These are phyloP conservation scores for Sarcophaga peregrina DNA, from an alignment of 1,140 invertebrate genomes.

Conservation along the genomic window DNA sequence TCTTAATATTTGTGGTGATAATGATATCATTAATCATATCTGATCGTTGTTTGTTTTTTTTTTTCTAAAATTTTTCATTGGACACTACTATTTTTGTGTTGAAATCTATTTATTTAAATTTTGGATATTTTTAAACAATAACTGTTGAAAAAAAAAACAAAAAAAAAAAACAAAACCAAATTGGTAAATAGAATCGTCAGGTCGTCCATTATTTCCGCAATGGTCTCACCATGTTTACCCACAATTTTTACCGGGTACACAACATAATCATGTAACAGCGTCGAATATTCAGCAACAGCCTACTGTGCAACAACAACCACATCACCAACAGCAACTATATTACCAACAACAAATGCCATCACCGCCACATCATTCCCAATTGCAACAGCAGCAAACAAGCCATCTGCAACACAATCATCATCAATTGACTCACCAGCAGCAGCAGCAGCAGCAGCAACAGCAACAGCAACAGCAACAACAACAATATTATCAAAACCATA, in stretches of 20 bases:
- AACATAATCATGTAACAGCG: constrained; percentile 72
- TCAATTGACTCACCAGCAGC: constrained; percentile 48
- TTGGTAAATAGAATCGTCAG: constrained; percentile 58
- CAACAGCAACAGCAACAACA: constrained; percentile 54
- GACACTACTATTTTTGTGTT: not conserved
- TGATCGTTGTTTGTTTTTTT: too few species aligned
- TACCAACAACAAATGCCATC: constrained; percentile 51
- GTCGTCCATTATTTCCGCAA: constrained; percentile 86
- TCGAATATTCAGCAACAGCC: constrained; percentile 50
- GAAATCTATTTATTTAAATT: constrained; percentile 12
- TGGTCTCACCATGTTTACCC: constrained; percentile 93
- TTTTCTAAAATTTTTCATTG: too few species aligned
- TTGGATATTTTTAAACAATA: not conserved
- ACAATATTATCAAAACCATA: constrained; percentile 50
- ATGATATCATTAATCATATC: not conserved
- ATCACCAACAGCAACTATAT: constrained; percentile 56
- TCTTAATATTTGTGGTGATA: not conserved
- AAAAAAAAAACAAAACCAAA: too few species aligned
- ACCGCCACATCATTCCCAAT: constrained; percentile 47
- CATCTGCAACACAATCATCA: constrained; percentile 49
- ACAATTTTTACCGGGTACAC: constrained; percentile 88
- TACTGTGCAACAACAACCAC: constrained; percentile 20
- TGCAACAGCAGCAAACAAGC: constrained; percentile 54
- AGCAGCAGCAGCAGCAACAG: constrained; percentile 49
- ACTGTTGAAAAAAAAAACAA: too few species aligned